Percentiles rank a stretch among this genome's conserved stretches.
phyloP scores from a whole-genome alignment of 2,113 vertebrate genomes.

The Megaleporinus macrocephalus region DNA sequence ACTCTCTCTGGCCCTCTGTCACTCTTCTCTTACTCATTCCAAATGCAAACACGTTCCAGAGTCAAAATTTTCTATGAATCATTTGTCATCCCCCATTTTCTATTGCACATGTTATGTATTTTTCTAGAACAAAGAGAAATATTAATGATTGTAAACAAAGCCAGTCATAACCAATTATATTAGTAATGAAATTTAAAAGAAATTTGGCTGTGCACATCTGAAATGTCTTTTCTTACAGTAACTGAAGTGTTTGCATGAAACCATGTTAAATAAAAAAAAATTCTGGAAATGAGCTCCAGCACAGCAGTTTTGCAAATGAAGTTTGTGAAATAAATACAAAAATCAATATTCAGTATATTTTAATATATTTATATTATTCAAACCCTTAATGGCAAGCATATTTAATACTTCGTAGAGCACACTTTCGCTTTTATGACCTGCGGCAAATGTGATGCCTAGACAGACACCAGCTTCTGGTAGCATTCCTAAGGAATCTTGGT shows the following conservation, averaged over 20 bases:
- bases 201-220: background rate
- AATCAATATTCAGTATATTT: too few species aligned
- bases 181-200: background rate
- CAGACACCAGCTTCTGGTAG: too few species aligned
- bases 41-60: too few species aligned
- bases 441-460: too few species aligned
- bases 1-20: background rate
- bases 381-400: too few species aligned
- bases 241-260: background rate
- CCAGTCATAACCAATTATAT: background rate
- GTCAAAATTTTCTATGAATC: background rate
- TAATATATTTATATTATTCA: too few species aligned
- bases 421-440: too few species aligned
- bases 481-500: too few species aligned
- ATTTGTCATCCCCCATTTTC: background rate
- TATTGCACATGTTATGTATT: background rate
- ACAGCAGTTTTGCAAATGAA: background rate
- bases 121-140: background rate
- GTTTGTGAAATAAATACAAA: background rate
- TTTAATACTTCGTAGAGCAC: too few species aligned
- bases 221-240: background rate
- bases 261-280: background rate
- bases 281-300: background rate
- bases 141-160: background rate
- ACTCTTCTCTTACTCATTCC: background rate